Conservation (phyloP, 2,888 invertebrate genomes). For the Drosophila antonietae region DNA sequence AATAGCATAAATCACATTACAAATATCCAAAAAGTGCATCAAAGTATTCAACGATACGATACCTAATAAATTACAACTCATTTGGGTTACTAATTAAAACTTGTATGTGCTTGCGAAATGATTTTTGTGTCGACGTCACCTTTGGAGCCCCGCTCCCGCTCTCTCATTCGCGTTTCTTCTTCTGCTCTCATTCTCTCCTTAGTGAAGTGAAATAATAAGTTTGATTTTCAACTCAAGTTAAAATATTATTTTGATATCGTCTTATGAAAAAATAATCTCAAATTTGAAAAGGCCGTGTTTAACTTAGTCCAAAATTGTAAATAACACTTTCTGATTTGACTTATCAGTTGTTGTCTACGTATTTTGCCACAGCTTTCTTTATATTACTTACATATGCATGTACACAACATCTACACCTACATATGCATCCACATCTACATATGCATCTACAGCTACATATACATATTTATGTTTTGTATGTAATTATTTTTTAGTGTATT, state of each 20-base stretch:
- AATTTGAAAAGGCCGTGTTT: constrained; percentile 24
- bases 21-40: constrained; percentile 26
- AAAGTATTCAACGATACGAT: background rate
- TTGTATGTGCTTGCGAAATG: constrained; percentile 50
- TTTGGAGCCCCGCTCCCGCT: constrained; percentile 66
- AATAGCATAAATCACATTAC: constrained; percentile 12
- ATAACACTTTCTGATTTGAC: constrained; percentile 18
- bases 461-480: constrained; percentile 62
- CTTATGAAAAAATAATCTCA: constrained; percentile 3
- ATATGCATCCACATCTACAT: constrained; percentile 17
- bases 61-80: constrained; percentile 15
- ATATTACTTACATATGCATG: constrained; percentile 47
- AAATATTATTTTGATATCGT: constrained; percentile 21
- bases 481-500: constrained; percentile 73
- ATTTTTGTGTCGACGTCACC: constrained; percentile 75
- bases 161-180: constrained; percentile 40
- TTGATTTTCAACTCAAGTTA: constrained; percentile 56
- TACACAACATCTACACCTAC: constrained; percentile 31
- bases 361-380: constrained; percentile 60
- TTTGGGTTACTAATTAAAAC: constrained; percentile 5
- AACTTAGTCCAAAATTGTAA: constrained; percentile 34
- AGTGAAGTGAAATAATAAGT: constrained; percentile 60
- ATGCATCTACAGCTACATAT: constrained; percentile 15
- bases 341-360: constrained; percentile 33
- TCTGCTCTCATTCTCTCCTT: constrained; percentile 43